Base-by-base conservation (phyloP, 2,888 invertebrate species). In the Paralinhomoeus sp. region DNA sequence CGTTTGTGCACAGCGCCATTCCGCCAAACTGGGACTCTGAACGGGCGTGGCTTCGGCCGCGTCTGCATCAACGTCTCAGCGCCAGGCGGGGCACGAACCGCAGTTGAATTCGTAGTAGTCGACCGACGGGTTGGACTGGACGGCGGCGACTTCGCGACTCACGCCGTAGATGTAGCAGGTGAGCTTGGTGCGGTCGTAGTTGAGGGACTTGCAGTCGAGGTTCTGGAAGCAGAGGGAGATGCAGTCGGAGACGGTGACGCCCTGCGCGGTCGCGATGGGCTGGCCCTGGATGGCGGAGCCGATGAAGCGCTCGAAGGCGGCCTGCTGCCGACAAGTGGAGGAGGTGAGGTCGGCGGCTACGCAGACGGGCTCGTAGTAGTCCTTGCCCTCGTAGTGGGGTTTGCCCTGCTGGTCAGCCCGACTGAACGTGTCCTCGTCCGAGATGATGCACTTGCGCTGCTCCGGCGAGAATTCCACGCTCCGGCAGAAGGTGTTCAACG, bases 61-160 rank as follows among this genome's bases (percentile, higher is more conserved):
- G n/a, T n/a, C n/a, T n/a, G n/a, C n/a, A n/a, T n/a, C n/a, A n/a
- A n/a, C n/a, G n/a, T n/a, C n/a, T n/a, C n/a, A n/a, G n/a, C n/a
- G n/a, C n/a, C n/a, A n/a, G n/a, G n/a, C 27, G 7, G 12, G 27
- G 27, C 27, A 12, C 27, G 2, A 41, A 57, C 57, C 58, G 37
- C 61, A 61, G 48, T 61, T 61, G 55, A 61, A 61, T 49, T 61
- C 61, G 51, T 61, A 61, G 48, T 55, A 61, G 47, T 61, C 61
- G 49, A 53, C 55, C 18, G 57, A 49, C 17, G 60, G 60, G 42
- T 60, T 58, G 41, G 53, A 49, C 49, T 57, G 57, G 44, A 57
- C 51, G 46, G 55, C 54, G 27, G 57, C 56, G 42, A 56, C 55
- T 12, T 51, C 51, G 24, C 56, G 48, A 5, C 57, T 54, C 27